Conservation (phyloP, 2,797 vertebrate genomes). For the Epinephelus coioides region DNA sequence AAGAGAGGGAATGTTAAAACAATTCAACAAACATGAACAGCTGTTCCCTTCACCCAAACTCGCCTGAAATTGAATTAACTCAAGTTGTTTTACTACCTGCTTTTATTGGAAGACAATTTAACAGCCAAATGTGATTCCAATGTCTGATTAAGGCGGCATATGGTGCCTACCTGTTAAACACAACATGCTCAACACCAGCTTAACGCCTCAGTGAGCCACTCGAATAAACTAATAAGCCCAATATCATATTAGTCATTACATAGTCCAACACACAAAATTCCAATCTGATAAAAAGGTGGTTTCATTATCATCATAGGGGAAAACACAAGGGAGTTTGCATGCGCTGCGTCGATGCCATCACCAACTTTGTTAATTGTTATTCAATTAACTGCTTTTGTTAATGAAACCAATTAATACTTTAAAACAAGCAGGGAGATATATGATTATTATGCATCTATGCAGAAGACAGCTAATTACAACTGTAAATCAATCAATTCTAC, state of each 20-base stretch:
- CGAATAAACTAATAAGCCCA: conserved; percentile 82
- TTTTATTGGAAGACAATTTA: conserved; percentile 85
- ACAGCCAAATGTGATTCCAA: conserved; percentile 82
- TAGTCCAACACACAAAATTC: conserved; percentile 87
- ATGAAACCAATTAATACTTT: conserved; percentile 88
- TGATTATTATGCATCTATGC: conserved; percentile 87
- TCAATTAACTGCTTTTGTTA: conserved; percentile 87
- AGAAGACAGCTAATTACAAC: conserved; percentile 85
- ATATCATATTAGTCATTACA: conserved; percentile 86
- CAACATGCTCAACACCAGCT: conserved; percentile 72
- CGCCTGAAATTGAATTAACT: conserved; percentile 79
- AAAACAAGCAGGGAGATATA: conserved; percentile 84
- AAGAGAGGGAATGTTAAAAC: conserved; percentile 71
- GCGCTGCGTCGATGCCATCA: conserved; percentile 74
- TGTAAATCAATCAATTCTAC: conserved; percentile 86
- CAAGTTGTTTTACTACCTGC: conserved; percentile 82
- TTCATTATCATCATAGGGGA: conserved; percentile 83
- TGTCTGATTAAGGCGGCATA: conserved; percentile 84
- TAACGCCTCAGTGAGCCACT: conserved; percentile 79
- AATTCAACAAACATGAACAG: conserved; percentile 81
- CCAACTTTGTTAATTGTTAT: conserved; percentile 87
- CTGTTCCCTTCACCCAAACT: conserved; percentile 78
- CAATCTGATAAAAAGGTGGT: conserved; percentile 87
- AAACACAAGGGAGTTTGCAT: conserved; percentile 85
- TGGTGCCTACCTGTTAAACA: conserved; percentile 85